These are phyloP conservation scores for Bellardia pandia DNA, from an alignment of 2,888 invertebrate species.

Conservation along the genomic window DNA sequence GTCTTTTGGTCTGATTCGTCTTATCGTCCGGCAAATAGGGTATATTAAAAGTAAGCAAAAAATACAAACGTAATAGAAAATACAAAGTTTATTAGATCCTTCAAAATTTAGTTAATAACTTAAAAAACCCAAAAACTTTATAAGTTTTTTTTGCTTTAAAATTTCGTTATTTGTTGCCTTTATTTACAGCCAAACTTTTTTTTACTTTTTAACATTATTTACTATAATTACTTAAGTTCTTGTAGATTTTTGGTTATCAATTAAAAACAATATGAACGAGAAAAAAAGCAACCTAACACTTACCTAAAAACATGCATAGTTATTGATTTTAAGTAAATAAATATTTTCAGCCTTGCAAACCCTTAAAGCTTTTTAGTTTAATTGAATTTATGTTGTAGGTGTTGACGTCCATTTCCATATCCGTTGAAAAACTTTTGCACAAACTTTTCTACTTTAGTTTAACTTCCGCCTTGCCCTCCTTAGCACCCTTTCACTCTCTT, in stretches of 20 bases:
- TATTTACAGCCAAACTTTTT: no score
- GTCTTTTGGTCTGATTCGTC: no score
- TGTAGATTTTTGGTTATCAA: not conserved
- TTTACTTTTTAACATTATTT: no score
- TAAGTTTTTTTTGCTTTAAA: no score
- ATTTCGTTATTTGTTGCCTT: no score
- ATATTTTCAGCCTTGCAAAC: constrained; percentile 1
- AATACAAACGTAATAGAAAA: no score
- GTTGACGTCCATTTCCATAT: constrained; percentile 60
- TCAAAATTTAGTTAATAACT: no score
- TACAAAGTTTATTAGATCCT: no score
- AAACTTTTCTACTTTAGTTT: constrained; percentile 4
- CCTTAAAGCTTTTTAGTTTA: constrained; percentile 50
- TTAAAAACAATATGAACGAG: not conserved
- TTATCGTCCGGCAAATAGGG: no score
- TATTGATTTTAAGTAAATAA: constrained; percentile 48
- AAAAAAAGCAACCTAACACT: not conserved
- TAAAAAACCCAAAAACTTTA: no score
- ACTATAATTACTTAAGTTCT: no score
- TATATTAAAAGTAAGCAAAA: no score
- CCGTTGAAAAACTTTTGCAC: constrained; percentile 26
- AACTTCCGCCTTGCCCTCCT: not conserved
- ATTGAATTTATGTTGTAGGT: constrained; percentile 60
- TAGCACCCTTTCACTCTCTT: not conserved
- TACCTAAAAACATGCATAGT: constrained; percentile 17